Conservation (phyloP, 2,113 vertebrate genomes). For the Ellobius talpinus region DNA sequence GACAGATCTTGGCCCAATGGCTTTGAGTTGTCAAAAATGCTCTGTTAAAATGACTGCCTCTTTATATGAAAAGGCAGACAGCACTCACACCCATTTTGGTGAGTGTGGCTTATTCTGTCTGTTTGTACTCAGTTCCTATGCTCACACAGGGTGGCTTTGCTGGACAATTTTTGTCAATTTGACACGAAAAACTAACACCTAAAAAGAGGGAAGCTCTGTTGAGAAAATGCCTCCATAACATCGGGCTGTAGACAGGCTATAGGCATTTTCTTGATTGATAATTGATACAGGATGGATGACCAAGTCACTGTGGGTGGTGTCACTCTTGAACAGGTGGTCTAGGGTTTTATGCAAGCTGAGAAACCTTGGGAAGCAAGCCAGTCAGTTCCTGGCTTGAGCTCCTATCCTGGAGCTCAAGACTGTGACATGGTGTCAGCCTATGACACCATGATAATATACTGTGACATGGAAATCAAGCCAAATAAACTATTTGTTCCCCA, state of each 20-base stretch:
- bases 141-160: background rate
- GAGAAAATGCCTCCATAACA: background rate
- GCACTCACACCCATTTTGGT: background rate
- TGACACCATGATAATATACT: background rate
- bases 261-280: background rate
- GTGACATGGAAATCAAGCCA: background rate
- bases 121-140: background rate
- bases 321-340: background rate
- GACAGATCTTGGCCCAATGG: background rate
- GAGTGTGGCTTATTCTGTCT: background rate
- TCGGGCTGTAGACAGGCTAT: background rate
- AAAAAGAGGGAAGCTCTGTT: background rate
- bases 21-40: background rate
- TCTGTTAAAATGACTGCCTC: background rate
- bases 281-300: no score
- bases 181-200: background rate
- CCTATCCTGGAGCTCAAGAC: background rate
- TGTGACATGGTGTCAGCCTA: background rate
- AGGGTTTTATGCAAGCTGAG: background rate
- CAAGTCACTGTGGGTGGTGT: background rate
- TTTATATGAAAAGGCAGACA: slow-evolving; percentile 2
- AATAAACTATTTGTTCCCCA: background rate
- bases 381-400: background rate
- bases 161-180: background rate
- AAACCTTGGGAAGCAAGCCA: background rate